phyloP scores from a whole-genome alignment of 2,113 vertebrate species.

The Acrocephalus arundinaceus region DNA sequence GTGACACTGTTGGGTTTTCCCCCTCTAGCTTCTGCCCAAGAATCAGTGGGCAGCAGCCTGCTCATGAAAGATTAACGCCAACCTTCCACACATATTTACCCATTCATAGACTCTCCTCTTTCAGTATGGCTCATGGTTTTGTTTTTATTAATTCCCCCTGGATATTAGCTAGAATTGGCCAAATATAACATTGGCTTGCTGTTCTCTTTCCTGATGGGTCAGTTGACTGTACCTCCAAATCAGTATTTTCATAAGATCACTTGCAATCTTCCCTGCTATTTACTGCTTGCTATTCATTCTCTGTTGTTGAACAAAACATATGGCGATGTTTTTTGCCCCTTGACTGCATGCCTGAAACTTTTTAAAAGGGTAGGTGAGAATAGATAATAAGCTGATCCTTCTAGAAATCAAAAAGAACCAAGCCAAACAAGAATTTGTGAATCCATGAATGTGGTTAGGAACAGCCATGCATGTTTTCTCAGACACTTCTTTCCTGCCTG shows the following conservation, averaged over 20 bases:
- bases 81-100: neutral
- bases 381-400: neutral
- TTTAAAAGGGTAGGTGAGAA: slow-evolving; percentile 7
- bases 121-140: neutral
- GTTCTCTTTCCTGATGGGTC: neutral
- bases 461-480: neutral
- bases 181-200: neutral
- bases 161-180: neutral
- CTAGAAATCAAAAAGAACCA: neutral
- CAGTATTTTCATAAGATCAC: neutral
- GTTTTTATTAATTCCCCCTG: neutral
- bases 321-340: neutral
- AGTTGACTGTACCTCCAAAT: neutral
- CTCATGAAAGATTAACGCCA: slow-evolving; percentile 6
- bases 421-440: neutral
- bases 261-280: slow-evolving; percentile 22
- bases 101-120: slow-evolving; percentile 1
- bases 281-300: slow-evolving; percentile 5
- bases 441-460: neutral
- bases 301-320: neutral
- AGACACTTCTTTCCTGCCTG: neutral
- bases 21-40: neutral
- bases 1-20: neutral
- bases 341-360: neutral
- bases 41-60: neutral